A percentile compares a stretch with the other conserved stretches of the same genome.
phyloP scores from a whole-genome alignment of 2,888 invertebrate genomes.

The Leucophora obtusa region DNA sequence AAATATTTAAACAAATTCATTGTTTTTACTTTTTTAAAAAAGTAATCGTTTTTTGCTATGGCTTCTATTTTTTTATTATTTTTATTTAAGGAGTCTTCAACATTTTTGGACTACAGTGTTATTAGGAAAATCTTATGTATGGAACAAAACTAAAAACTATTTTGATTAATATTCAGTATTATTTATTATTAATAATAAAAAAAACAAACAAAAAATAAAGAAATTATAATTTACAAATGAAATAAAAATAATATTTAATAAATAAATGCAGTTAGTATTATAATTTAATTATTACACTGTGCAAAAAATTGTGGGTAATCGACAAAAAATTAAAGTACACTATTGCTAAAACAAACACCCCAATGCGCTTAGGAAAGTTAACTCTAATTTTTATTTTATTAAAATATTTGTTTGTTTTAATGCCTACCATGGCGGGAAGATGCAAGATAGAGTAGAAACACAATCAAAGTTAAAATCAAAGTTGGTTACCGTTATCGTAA shows the following conservation, averaged over 20 bases:
- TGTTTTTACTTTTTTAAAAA: slow-evolving; percentile 3
- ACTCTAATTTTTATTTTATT: too few species aligned
- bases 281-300: slow-evolving; percentile 32
- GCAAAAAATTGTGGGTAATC: too few species aligned
- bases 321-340: too few species aligned
- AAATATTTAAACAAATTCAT: slow-evolving; percentile 26
- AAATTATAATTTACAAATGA: slow-evolving; percentile 56
- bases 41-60: background rate
- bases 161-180: slow-evolving; percentile 55
- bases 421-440: too few species aligned
- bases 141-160: slow-evolving; percentile 53
- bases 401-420: too few species aligned
- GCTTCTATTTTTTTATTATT: too few species aligned
- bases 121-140: slow-evolving; percentile 1
- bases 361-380: too few species aligned
- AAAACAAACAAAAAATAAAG: slow-evolving; percentile 4
- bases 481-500: too few species aligned
- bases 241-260: slow-evolving; percentile 62
- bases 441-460: too few species aligned
- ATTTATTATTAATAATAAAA: slow-evolving; percentile 19
- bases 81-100: slow-evolving; percentile 3
- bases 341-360: too few species aligned
- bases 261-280: slow-evolving; percentile 57
- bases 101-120: background rate
- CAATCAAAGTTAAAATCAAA: too few species aligned